Evolutionary conservation across 2,797 vertebrate genomes (phyloP), one percentile per base, ranked within the genome.

Genomic region (Pristis pectinata): DNA sequence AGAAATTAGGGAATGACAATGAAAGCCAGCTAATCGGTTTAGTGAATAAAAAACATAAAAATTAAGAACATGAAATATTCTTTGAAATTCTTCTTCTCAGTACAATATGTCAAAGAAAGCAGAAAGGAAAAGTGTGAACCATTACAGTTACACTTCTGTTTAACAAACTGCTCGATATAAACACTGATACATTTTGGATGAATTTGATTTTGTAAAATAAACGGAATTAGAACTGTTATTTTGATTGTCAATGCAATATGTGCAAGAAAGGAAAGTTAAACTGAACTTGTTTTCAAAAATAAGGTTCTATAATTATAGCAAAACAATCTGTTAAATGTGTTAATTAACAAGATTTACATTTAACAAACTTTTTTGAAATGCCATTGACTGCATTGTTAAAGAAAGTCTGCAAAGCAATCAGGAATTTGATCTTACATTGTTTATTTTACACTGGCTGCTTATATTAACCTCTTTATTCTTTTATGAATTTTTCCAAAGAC

Each of bases 81-180:
- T 34, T 56, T 56, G 13, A 87, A 87, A 87, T 87, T 59, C 27
- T 74, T 74, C 70, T 56, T 85, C 87, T 64, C 19, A 37, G 19
- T 37, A 67, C 59, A 64, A 41, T 67, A 9, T 37, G 59, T 9
- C 19, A 37, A 22, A 91, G n/a, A 67, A 61, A 61, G 34, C 6
- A 27, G 87, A 91, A 91, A 91, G n/a, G 87, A 91, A 89, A 61
- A n/a, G 19, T 89, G 64, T 64, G 87, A 91, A n/a, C 87, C 24
- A 59, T 91, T 17, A 64, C 19, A 87, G 87, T 83, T 34, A 59
- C 53, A 91, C 7, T 24, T 59, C n/a, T 64, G 59, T 41, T 91
- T 24, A 64, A 67, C 61, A 41, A 41, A 3, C 8, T 41, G 24
- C 59, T 41, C 37, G 19, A 67, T 67, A 24, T 41, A 3, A 61